phyloP scores from a whole-genome alignment of 2,797 vertebrate genomes.

The Sparus aurata region DNA sequence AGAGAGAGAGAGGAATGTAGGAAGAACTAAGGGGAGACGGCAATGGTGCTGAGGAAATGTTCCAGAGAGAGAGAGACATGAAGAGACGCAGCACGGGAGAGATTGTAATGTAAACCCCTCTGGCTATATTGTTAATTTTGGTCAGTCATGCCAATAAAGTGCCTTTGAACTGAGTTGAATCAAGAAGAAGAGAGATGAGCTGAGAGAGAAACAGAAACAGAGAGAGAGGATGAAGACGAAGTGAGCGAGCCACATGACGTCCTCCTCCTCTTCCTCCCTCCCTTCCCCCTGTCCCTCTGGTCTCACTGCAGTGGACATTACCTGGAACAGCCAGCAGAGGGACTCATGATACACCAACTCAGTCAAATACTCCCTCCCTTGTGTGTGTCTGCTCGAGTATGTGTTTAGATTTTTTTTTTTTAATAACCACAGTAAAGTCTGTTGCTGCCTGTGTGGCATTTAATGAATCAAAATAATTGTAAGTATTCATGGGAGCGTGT shows the following conservation, averaged over 20 bases:
- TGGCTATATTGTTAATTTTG: conserved; percentile 79
- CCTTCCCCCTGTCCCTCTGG: conserved; percentile 25
- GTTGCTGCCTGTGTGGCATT: conserved; percentile 7
- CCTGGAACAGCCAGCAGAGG: conserved; percentile 71
- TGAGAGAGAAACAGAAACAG: conserved; percentile 24
- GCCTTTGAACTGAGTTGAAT: conserved; percentile 80
- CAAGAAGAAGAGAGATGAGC: conserved; percentile 49
- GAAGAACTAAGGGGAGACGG: conserved; percentile 45
- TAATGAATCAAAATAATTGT: conserved; percentile 29
- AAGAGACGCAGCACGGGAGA: conserved; percentile 49
- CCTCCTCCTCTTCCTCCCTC: conserved; percentile 21
- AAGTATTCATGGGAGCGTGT: conserved; percentile 5
- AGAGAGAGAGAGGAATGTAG: conserved; percentile 29
- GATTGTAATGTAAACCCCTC: conserved; percentile 73
- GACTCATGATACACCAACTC: conserved; percentile 63
- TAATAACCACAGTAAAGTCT: conserved; percentile 9
- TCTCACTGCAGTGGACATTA: conserved; percentile 72
- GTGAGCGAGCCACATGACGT: conserved; percentile 46
- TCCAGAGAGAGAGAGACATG: conserved; percentile 24
- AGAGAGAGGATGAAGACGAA: conserved; percentile 21
- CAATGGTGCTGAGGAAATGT: conserved; percentile 46
- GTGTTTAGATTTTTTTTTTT: background rate
- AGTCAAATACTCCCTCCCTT: background rate
- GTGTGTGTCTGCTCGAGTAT: background rate
- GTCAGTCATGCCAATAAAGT: conserved; percentile 80